Conservation (phyloP, 2,888 invertebrate genomes). For the Heteropelma amictum region DNA sequence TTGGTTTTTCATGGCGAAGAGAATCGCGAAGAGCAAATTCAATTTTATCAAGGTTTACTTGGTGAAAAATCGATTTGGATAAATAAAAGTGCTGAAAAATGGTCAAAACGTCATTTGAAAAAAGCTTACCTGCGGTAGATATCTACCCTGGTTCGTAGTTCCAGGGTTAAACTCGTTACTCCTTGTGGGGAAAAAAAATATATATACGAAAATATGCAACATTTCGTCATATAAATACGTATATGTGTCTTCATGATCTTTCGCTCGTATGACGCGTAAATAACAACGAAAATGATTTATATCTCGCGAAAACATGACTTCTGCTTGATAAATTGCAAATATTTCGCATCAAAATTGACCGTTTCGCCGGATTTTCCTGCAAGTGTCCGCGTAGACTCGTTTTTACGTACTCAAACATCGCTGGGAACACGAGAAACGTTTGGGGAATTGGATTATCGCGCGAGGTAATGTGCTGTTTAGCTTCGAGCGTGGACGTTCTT, state of each 20-base stretch:
- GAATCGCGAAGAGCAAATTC: too few species aligned
- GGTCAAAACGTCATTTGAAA: too few species aligned
- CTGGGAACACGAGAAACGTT: constrained; percentile 18
- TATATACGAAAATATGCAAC: neutral
- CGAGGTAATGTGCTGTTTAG: neutral
- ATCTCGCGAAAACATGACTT: too few species aligned
- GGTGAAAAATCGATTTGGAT: too few species aligned
- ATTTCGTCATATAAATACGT: neutral
- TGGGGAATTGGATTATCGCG: constrained; percentile 23
- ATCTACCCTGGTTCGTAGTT: too few species aligned
- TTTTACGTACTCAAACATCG: neutral
- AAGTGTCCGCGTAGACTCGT: neutral
- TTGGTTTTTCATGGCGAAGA: too few species aligned
- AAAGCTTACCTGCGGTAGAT: too few species aligned
- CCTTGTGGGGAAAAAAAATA: neutral
- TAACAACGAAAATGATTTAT: too few species aligned
- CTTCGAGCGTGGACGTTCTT: neutral
- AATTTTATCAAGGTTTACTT: too few species aligned
- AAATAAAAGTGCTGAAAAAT: too few species aligned
- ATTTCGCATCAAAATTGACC: constrained; percentile 8
- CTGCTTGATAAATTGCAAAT: constrained; percentile 4
- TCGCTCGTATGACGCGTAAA: too few species aligned
- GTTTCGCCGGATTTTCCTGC: constrained; percentile 16
- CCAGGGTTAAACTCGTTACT: neutral
- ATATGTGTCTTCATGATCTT: too few species aligned